phyloP scores from a whole-genome alignment of 2,888 invertebrate genomes.

The Caradrina clavipalpis region DNA sequence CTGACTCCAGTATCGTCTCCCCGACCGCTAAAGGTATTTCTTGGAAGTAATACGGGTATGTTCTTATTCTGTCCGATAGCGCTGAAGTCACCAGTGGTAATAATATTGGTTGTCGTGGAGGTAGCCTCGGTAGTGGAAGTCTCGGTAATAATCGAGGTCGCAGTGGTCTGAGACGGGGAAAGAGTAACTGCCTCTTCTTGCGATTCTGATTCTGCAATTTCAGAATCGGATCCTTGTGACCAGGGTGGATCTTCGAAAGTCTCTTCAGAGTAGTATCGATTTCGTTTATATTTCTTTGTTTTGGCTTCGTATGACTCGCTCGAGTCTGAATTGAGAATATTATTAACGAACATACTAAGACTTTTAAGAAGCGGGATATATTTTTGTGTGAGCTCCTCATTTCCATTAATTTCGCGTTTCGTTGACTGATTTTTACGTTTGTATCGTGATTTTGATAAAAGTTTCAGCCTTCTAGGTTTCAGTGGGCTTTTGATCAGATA shows the following conservation, averaged over 20 bases:
- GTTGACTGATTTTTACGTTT: slow-evolving; percentile 75
- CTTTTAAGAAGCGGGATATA: slow-evolving; percentile 84
- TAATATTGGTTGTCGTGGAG: slow-evolving; percentile 82
- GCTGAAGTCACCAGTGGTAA: slow-evolving; percentile 85
- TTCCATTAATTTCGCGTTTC: slow-evolving; percentile 77
- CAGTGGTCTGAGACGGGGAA: slow-evolving; percentile 78
- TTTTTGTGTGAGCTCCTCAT: slow-evolving; percentile 79
- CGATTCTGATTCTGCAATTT: slow-evolving; percentile 66
- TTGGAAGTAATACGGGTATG: slow-evolving; percentile 87
- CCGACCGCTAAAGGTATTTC: slow-evolving; percentile 87
- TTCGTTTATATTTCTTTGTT: slow-evolving; percentile 69
- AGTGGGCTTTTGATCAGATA: slow-evolving; percentile 79
- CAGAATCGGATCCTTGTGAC: slow-evolving; percentile 55
- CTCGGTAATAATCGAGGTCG: slow-evolving; percentile 75
- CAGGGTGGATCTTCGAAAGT: slow-evolving; percentile 68
- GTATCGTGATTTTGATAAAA: slow-evolving; percentile 67
- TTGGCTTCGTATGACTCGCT: slow-evolving; percentile 73
- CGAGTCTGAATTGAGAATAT: slow-evolving; percentile 79
- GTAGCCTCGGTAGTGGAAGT: slow-evolving; percentile 73
- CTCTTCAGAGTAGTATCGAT: slow-evolving; percentile 64
- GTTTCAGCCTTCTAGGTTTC: slow-evolving; percentile 78
- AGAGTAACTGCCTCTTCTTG: slow-evolving; percentile 81
- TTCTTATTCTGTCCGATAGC: slow-evolving; percentile 85
- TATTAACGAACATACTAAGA: slow-evolving; percentile 84
- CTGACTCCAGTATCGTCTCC: slow-evolving; percentile 86